These are phyloP conservation scores for Coenobita brevimanus DNA, from an alignment of 1,140 invertebrate species.

Conservation along the genomic window DNA sequence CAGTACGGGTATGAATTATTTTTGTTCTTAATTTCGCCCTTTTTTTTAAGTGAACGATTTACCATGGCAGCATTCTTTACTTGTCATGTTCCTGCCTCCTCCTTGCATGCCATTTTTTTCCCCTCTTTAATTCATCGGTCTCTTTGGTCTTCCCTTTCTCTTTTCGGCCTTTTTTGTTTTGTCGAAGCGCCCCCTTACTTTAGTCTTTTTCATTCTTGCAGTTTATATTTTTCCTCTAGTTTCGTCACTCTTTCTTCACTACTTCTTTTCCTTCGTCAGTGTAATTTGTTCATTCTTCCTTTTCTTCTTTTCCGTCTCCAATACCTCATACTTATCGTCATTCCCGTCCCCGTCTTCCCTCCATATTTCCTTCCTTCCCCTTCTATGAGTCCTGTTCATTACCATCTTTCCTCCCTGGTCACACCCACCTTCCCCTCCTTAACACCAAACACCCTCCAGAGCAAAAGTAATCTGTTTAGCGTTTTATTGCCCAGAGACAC, in stretches of 20 bases:
- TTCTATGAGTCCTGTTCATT: neutral
- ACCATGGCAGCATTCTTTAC: too few relatives aligned
- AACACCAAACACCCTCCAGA: neutral
- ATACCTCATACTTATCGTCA: too few relatives aligned
- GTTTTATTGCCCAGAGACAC: conserved; percentile 42
- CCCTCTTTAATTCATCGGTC: too few relatives aligned
- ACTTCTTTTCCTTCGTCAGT: too few relatives aligned
- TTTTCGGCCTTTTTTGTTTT: too few relatives aligned
- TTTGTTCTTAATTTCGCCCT: too few relatives aligned
- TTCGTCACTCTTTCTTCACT: neutral
- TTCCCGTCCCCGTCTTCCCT: neutral
- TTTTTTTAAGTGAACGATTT: too few relatives aligned
- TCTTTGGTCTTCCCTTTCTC: too few relatives aligned
- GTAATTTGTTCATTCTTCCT: neutral
- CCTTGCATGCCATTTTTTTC: too few relatives aligned
- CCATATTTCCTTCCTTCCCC: neutral
- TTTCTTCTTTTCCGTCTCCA: neutral
- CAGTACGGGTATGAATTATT: too few relatives aligned
- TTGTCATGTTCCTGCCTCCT: too few relatives aligned
- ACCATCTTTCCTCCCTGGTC: neutral
- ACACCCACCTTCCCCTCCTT: neutral
- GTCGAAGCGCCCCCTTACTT: too few relatives aligned
- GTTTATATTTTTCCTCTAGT: neutral
- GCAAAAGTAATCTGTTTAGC: conserved; percentile 29
- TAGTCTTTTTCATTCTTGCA: neutral